These are phyloP conservation scores for Butorides virescens DNA, from an alignment of 2,113 vertebrate species.

Conservation along the genomic window DNA sequence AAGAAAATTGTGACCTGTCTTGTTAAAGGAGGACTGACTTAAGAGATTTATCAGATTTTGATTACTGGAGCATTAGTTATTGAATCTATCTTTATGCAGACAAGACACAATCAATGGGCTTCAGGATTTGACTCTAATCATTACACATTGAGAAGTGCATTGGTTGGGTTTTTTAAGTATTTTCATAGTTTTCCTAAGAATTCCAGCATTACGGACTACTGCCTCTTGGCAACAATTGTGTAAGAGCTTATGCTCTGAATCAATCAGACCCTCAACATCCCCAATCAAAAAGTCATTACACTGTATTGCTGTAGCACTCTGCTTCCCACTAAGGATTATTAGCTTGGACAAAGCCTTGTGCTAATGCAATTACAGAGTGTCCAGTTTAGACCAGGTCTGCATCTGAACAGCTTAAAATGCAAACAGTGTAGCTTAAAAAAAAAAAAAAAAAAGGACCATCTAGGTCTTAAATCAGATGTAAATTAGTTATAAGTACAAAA, in stretches of 20 bases:
- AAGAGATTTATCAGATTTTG: background rate
- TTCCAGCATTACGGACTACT: background rate
- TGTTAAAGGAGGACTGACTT: background rate
- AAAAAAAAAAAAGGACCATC: background rate
- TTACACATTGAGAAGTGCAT: background rate
- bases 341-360: background rate
- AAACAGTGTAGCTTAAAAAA: background rate
- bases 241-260: background rate
- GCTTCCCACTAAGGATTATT: background rate
- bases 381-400: background rate
- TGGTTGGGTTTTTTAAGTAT: background rate
- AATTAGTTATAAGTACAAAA: background rate
- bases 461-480: background rate
- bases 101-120: background rate
- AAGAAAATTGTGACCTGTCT: background rate
- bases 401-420: background rate
- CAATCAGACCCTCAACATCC: background rate
- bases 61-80: background rate
- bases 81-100: background rate
- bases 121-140: background rate
- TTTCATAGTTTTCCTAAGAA: background rate
- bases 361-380: background rate
- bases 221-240: background rate
- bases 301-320: background rate
- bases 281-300: background rate